Base-by-base conservation (phyloP, 2,113 vertebrate species). In the Chaenogobius annularis region DNA sequence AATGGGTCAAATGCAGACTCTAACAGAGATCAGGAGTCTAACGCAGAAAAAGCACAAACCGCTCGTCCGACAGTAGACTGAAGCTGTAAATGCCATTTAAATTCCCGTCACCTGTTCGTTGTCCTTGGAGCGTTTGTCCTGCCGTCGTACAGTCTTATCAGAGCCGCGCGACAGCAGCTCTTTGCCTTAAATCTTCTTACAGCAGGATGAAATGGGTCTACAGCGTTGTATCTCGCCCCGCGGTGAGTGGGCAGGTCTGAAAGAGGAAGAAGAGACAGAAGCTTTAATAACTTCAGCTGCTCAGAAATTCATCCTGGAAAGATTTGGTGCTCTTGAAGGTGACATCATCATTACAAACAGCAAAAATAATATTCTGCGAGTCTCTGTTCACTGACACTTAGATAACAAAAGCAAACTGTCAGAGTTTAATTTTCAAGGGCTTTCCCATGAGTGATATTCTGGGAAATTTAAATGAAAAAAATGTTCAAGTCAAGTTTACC, bases 81-180 rank as follows among this genome's bases (percentile, higher is more conserved):
- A 23, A 23, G 22, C 13, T 23, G 55, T 58, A 26, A 58, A 26
- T 23, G 20, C 5, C 55, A 58, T 58, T 58, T 58, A 58, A 58
- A 58, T 58, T 58, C 55, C 55, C 23, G 20, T 58, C 55, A 58
- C 20, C 22, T 26, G 20, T 26, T 11, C 19, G 3, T 58, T 58
- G 55, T 58, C 55, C 55, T 58, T 58, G 55, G 22, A 23, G 55
- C 55, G 23, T 23, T 26, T 58, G 55, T 58, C 55, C 55, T 58
- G 20, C 11, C 44, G 44, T 12, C 1, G 19, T 54, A 54, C 19
- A 20, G 10, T 61, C 58, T 61, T 61, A 61, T 61, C 58, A 35
- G 58, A 61, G 26, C 58, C 12, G 23, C 35, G 23, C 35, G 58
- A 61, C 58, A 61, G 23, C 58, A 17, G 23, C 26, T 61, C 58